These are phyloP conservation scores for Alethe castanea DNA, from an alignment of 2,113 vertebrate genomes.

Conservation along the genomic window DNA sequence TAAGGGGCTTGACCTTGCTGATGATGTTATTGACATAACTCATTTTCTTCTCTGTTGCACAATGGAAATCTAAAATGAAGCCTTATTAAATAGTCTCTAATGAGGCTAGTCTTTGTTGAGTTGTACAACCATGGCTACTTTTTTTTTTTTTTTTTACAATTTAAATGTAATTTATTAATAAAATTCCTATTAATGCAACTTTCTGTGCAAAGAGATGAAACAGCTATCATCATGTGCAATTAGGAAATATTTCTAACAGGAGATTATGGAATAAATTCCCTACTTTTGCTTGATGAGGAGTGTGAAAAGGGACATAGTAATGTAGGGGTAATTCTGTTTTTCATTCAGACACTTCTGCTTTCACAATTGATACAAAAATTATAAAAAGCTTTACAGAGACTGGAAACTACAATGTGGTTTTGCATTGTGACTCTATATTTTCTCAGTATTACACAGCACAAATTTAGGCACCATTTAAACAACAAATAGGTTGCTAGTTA, in stretches of 20 bases:
- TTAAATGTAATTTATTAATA: not conserved
- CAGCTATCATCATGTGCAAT: not conserved
- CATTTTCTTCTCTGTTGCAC: not conserved
- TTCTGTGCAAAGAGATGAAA: not conserved
- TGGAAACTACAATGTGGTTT: not conserved
- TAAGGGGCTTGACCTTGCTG: not conserved
- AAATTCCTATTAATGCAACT: not conserved
- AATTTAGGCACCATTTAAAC: not conserved
- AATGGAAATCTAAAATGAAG: not conserved
- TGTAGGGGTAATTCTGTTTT: not conserved
- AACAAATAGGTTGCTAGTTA: not conserved
- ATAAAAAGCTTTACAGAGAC: not conserved
- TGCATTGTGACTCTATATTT: not conserved
- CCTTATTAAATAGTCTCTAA: not conserved
- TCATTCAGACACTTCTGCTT: not conserved
- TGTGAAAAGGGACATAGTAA: not conserved
- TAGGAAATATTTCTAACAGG: not conserved
- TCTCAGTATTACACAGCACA: not conserved
- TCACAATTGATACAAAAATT: not conserved
- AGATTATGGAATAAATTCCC: not conserved
- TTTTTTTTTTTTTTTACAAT: not conserved
- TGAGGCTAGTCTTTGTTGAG: not conserved
- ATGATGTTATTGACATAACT: constrained; percentile 31
- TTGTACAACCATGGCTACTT: not conserved
- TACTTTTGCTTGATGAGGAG: not conserved